These are phyloP conservation scores for Fregetta grallaria DNA, from an alignment of 2,113 vertebrate genomes.

Conservation along the genomic window DNA sequence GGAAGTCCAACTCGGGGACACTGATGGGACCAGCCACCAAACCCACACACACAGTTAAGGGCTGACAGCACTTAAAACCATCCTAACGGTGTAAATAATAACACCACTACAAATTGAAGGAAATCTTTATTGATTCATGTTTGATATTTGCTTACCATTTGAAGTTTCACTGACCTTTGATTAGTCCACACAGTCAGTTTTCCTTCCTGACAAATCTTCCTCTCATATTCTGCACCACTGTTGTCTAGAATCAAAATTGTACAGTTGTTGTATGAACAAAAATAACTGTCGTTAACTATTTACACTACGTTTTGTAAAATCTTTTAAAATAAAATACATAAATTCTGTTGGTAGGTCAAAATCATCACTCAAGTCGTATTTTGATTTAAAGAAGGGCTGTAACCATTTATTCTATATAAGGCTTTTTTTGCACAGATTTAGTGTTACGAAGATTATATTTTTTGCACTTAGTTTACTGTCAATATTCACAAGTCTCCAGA, in stretches of 20 bases:
- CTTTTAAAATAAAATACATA: not conserved
- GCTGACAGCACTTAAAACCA: not conserved
- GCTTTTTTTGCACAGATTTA: not conserved
- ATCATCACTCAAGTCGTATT: not conserved
- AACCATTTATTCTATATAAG: not conserved
- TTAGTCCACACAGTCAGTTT: not conserved
- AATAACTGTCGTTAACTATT: not conserved
- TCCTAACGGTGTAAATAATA: not conserved
- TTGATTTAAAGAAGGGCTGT: not conserved
- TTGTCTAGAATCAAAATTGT: not conserved
- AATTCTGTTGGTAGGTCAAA: not conserved
- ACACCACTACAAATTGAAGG: not conserved
- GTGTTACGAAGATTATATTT: not conserved
- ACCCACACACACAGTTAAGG: accelerated
- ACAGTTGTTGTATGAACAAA: not conserved
- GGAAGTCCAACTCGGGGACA: accelerated
- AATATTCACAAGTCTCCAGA: not conserved
- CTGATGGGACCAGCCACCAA: accelerated
- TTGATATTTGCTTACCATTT: not conserved
- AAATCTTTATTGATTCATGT: not conserved
- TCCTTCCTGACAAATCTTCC: not conserved
- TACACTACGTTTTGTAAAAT: not conserved
- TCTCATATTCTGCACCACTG: not conserved
- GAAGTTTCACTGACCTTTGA: not conserved
- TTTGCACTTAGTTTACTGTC: not conserved